These are phyloP conservation scores for Pristionchus arcanus DNA, from an alignment of 2,888 invertebrate genomes.

Conservation along the genomic window DNA sequence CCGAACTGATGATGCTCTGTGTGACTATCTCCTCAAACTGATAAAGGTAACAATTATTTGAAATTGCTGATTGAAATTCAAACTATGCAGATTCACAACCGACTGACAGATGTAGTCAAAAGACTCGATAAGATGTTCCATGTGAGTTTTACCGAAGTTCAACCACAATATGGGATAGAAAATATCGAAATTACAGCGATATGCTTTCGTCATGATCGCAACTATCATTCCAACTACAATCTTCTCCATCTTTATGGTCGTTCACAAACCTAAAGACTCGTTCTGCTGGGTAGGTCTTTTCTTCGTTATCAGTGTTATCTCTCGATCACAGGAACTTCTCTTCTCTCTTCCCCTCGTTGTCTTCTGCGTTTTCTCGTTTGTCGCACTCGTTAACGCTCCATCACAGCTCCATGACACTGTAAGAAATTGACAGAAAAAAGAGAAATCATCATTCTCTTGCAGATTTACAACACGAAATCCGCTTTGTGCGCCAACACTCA, in stretches of 20 bases:
- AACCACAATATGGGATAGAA: background rate
- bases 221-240: constrained; percentile 47
- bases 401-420: constrained; percentile 26
- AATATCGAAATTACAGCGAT: background rate
- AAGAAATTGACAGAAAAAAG: too few relatives aligned
- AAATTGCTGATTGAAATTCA: background rate
- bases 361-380: constrained; percentile 47
- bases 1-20: background rate
- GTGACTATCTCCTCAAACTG: constrained; percentile 49
- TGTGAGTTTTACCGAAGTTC: background rate
- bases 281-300: background rate
- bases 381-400: background rate
- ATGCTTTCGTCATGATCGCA: constrained; percentile 52
- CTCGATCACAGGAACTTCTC: background rate
- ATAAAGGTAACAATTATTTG: background rate
- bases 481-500: constrained; percentile 50
- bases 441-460: background rate
- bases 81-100: constrained; percentile 6
- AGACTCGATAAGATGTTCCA: constrained; percentile 50
- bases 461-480: constrained; percentile 50
- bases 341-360: background rate
- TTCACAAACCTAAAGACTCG: background rate
- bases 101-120: constrained; percentile 47
- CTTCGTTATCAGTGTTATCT: background rate
- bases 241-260: constrained; percentile 41